phyloP scores from a whole-genome alignment of 2,797 vertebrate species.

The Dromococcyx pavoninus region DNA sequence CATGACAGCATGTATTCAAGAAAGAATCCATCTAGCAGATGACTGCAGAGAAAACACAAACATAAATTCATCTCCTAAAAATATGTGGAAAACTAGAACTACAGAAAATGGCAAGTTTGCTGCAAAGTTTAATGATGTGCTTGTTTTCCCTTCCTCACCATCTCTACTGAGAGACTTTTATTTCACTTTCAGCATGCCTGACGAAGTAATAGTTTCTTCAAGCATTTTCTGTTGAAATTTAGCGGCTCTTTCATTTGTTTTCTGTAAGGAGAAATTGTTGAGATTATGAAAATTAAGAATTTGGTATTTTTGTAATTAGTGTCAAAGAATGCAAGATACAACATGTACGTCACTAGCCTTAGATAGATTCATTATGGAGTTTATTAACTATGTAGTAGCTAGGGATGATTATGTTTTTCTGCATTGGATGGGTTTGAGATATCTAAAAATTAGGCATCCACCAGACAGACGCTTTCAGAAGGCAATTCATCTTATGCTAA shows the following conservation, averaged over 20 bases:
- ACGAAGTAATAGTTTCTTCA: not conserved
- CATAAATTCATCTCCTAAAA: not conserved
- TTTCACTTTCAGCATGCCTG: not conserved
- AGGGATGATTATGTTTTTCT: not conserved
- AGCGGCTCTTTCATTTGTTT: not conserved
- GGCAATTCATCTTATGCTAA: conserved; percentile 50
- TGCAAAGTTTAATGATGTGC: not conserved
- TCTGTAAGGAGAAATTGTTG: not conserved
- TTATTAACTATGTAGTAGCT: not conserved
- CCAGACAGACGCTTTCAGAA: conserved; percentile 5
- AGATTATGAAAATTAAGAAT: not conserved
- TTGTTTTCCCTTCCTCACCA: not conserved
- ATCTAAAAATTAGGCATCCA: conserved; percentile 11
- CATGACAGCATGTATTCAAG: not conserved
- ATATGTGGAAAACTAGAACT: not conserved
- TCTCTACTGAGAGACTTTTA: not conserved
- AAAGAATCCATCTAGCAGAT: not conserved
- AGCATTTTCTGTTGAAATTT: not conserved
- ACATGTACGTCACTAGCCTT: not conserved
- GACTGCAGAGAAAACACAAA: not conserved
- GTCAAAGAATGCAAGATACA: not conserved
- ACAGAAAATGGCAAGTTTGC: not conserved
- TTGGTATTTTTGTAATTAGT: not conserved
- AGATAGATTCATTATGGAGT: not conserved
- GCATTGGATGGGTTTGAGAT: not conserved